Base-by-base conservation (phyloP, 2,797 vertebrate genomes). In the Rhabdophis nuchalis region DNA sequence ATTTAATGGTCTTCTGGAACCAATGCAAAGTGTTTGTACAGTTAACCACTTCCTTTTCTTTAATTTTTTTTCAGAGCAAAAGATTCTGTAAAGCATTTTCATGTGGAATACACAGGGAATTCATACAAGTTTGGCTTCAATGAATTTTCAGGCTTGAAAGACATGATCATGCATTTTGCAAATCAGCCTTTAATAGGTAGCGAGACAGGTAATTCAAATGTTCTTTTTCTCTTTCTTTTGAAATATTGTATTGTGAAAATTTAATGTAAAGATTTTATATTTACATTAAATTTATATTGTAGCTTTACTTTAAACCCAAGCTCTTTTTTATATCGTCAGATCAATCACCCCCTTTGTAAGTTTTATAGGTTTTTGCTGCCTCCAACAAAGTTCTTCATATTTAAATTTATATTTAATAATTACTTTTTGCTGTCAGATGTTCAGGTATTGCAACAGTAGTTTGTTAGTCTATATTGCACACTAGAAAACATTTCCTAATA, bases 61-160 rank as follows among this genome's bases (percentile, higher is more conserved):
- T 29, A 68, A 25, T 95, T 97, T 93, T 68, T 32, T 95, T 97
- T 93, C 94, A 99, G 99, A 96, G 99, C 98, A 32, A 99, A 98
- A 97, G 98, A 99, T 92, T 99, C 99, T 0, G 99, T 99, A 90
- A 99, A 99, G 94, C 99, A 99, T 94, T 99, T 99, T 91, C 98
- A 99, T 0, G 96, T 99, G 89, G 98, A 96, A 32, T 95, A 98
- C 10, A 98, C 95, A 86, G 98, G 98, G 93, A 96, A 95, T 36
- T 96, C 96, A 10, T 98, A 98, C 93, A 97, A 97, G 85, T 99
- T 99, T 92, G 99, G 99, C 50, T 99, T 99, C 95, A 99, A 98
- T 53, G 97, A 98, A 94, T 99, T 99, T 94, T 25, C 97, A 12
- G 97, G 95, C 60, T 96, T 99, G 91, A 98, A 98, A 88, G 98